Evolutionary conservation across 2,797 vertebrate genomes (phyloP), one percentile per base, ranked within the genome.

Genomic region (Cirrhinus mrigala): DNA sequence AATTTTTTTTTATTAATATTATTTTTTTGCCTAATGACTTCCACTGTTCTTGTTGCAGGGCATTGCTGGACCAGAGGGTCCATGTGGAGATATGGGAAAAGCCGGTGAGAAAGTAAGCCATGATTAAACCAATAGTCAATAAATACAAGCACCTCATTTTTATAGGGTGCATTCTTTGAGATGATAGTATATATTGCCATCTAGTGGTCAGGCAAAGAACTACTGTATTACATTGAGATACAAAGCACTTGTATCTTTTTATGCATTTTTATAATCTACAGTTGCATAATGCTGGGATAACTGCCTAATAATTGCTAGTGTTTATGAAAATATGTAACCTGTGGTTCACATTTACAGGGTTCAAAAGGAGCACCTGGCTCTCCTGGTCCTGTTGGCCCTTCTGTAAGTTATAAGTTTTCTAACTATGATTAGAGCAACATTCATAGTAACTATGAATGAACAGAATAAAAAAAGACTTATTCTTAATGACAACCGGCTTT

Each of bases 81-180:
- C 88, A 0, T 86, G 0, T 86, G 97, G 97, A 10, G 94, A 95
- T 50, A 84, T 86, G 89, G 97, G 97, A 69, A 93, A 95, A 89
- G 94, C 95, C 85, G 97, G 97, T 84, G 86, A 88, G 58, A 97
- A 97, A 96, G 97, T 98, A 94, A 91, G 84, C 11, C 73, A 71
- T 58, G 37, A 74, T 81, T 74, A 73, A 83, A 58, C 54, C 50
- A 76, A 60, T 18, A 24, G 27, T 74, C 70, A 77, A 24, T 60
- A 79, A 46, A 58, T 56, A 1, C 18, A 4, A 15, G 20, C 12
- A 77, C 4, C 66, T 24, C 6, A 16, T 50, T 52, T 44, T 33
- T 24, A 40, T 71, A 50, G 0, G 2, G 10, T 62, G 15, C 16
- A 40, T 71, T 37, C 20, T 60, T 40, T 76, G 40, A 79, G 50